phyloP scores from a whole-genome alignment of 1,140 invertebrate species.

The Bombyx mandarina region DNA sequence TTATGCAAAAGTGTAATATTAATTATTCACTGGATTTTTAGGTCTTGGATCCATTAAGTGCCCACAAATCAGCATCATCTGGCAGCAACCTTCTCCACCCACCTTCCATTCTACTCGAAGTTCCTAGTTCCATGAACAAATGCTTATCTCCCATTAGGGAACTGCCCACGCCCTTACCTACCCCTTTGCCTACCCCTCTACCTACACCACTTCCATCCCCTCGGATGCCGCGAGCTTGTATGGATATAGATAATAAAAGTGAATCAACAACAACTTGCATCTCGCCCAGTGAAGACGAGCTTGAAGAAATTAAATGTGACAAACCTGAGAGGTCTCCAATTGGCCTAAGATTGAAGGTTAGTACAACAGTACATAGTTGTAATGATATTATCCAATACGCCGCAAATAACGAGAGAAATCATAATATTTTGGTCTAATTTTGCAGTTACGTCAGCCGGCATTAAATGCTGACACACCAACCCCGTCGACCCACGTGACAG shows the following conservation, averaged over 20 bases:
- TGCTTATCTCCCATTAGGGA: constrained; percentile 82
- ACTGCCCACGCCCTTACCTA: constrained; percentile 79
- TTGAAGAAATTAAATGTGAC: constrained; percentile 49
- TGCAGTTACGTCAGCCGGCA: constrained; percentile 68
- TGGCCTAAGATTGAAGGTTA: constrained; percentile 55
- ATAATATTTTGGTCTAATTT: constrained; percentile 8
- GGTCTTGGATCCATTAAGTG: constrained; percentile 76
- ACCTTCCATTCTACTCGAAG: constrained; percentile 80
- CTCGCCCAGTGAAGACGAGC: constrained; percentile 60
- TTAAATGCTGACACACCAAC: constrained; percentile 56
- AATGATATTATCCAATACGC: background rate
- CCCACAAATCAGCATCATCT: constrained; percentile 70
- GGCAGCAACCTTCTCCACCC: constrained; percentile 75
- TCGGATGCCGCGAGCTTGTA: constrained; percentile 54
- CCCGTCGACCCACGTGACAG: constrained; percentile 62
- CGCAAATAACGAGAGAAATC: background rate
- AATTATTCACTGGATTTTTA: constrained; percentile 19
- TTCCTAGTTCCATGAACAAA: constrained; percentile 78
- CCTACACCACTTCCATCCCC: constrained; percentile 74
- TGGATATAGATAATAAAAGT: constrained; percentile 45
- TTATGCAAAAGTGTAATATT: background rate
- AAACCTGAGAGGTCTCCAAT: constrained; percentile 38
- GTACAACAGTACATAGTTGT: background rate
- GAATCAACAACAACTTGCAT: constrained; percentile 41
- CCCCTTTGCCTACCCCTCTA: constrained; percentile 77